Evolutionary conservation across 2,113 vertebrate genomes (phyloP).

Genomic region (Ameiurus melas): DNA sequence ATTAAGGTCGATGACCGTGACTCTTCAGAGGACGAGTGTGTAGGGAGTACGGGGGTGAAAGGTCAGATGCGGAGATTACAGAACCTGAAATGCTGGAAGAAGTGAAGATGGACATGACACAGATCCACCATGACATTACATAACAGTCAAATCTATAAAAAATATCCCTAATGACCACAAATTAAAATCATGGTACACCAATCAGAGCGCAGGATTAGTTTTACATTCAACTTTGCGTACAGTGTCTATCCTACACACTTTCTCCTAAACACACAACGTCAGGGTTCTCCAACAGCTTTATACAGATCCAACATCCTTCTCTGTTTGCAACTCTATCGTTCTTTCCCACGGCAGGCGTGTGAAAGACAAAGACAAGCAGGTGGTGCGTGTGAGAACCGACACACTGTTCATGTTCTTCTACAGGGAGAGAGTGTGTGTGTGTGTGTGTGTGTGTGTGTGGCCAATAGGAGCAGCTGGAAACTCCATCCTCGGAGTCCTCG

Average conservation of each 20-base stretch:
- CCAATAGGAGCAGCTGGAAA: slow-evolving; percentile 31
- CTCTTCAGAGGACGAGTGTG: not conserved
- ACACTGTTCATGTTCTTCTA: slow-evolving; percentile 51
- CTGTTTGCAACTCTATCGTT: not conserved
- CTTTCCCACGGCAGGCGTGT: not conserved
- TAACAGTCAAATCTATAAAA: not conserved
- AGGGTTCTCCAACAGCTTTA: not conserved
- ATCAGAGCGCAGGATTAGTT: not conserved
- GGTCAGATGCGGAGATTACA: not conserved
- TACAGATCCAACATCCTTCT: not conserved
- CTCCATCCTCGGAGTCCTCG: slow-evolving; percentile 31
- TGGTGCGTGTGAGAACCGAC: slow-evolving; percentile 25
- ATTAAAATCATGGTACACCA: not conserved
- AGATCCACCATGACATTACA: not conserved
- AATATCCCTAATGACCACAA: too few relatives aligned
- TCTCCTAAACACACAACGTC: not conserved
- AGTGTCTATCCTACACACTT: not conserved
- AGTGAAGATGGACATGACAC: not conserved
- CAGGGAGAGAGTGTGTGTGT: not conserved
- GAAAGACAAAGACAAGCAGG: slow-evolving; percentile 29
- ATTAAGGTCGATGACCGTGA: not conserved
- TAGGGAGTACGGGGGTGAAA: not conserved
- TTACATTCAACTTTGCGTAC: not conserved
- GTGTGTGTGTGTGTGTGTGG: not conserved
- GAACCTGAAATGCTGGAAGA: not conserved